Evolutionary conservation across 1,140 invertebrate species (phyloP).

Genomic region (Pseudomyrmex cubaensis): DNA sequence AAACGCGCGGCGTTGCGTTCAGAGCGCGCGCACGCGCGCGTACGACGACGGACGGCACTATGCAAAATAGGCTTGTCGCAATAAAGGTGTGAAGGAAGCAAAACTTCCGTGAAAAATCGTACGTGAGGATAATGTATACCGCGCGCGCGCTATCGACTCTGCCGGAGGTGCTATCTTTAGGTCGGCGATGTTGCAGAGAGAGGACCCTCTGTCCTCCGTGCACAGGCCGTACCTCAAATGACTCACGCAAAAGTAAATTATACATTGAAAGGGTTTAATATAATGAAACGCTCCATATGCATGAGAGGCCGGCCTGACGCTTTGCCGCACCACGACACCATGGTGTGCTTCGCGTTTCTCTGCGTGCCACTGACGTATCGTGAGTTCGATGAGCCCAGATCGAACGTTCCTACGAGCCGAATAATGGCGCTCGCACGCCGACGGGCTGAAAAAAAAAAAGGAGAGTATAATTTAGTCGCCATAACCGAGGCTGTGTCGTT

Average conservation of each 20-base stretch:
- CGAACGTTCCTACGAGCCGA: slow-evolving; percentile 71
- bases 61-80: slow-evolving; percentile 76
- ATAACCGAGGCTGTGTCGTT: slow-evolving; percentile 69
- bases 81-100: slow-evolving; percentile 82
- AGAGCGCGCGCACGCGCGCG: background rate
- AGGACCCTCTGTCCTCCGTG: slow-evolving; percentile 61
- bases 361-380: slow-evolving; percentile 80
- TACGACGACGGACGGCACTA: slow-evolving; percentile 52
- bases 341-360: slow-evolving; percentile 80
- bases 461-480: slow-evolving; percentile 68
- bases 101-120: slow-evolving; percentile 82
- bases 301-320: slow-evolving; percentile 85
- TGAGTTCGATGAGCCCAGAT: slow-evolving; percentile 76
- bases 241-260: slow-evolving; percentile 89
- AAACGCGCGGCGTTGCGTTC: slow-evolving; percentile 68
- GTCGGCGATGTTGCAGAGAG: slow-evolving; percentile 72
- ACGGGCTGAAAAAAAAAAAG: slow-evolving; percentile 47
- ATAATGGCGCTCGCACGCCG: slow-evolving; percentile 70
- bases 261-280: slow-evolving; percentile 89
- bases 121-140: slow-evolving; percentile 81
- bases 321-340: slow-evolving; percentile 75
- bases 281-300: slow-evolving; percentile 89
- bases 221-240: slow-evolving; percentile 84
- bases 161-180: slow-evolving; percentile 74
- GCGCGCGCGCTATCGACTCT: slow-evolving; percentile 64